These are phyloP conservation scores for Drosophila yooni DNA, from an alignment of 2,888 invertebrate species.

Conservation along the genomic window DNA sequence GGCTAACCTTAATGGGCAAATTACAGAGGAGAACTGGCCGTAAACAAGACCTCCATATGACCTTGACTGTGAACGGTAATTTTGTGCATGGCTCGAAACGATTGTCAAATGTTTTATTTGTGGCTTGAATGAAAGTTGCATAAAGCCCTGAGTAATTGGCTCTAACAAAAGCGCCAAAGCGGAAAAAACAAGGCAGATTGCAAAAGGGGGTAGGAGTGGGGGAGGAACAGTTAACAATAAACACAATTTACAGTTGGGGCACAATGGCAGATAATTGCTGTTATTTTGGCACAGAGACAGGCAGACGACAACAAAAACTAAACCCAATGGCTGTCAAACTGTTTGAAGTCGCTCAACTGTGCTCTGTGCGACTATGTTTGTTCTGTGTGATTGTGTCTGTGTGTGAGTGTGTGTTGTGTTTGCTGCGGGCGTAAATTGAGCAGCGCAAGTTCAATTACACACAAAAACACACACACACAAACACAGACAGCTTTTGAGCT, in stretches of 20 bases:
- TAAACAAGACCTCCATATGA: constrained; percentile 25
- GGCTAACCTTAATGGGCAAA: constrained; percentile 1
- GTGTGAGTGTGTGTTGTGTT: constrained; percentile 19
- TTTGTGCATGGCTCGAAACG: constrained; percentile 12
- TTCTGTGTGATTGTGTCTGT: constrained; percentile 16
- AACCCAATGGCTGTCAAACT: constrained; percentile 52
- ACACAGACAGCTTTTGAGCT: constrained; percentile 31
- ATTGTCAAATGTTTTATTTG: constrained; percentile 31
- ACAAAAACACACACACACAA: constrained; percentile 18
- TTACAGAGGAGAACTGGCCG: background rate
- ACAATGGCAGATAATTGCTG: constrained; percentile 57
- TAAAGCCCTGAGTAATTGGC: constrained; percentile 57
- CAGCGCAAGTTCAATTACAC: constrained; percentile 68
- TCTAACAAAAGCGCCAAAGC: constrained; percentile 52
- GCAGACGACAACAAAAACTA: constrained; percentile 35
- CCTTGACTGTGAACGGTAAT: constrained; percentile 67
- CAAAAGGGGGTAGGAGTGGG: background rate
- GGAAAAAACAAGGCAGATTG: constrained; percentile 32
- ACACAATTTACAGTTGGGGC: constrained; percentile 32
- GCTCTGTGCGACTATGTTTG: constrained; percentile 3
- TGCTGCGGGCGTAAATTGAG: constrained; percentile 67
- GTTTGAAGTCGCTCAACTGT: constrained; percentile 49
- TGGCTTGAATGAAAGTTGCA: constrained; percentile 53
- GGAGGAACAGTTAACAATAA: constrained; percentile 21
- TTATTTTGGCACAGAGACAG: constrained; percentile 30